A percentile compares a stretch with the other conserved stretches of the same genome.
Evolutionary conservation across 37 sponge, comb jelly and placozoan species (phyloP).

Genomic region (Hexactinellida sp.): DNA sequence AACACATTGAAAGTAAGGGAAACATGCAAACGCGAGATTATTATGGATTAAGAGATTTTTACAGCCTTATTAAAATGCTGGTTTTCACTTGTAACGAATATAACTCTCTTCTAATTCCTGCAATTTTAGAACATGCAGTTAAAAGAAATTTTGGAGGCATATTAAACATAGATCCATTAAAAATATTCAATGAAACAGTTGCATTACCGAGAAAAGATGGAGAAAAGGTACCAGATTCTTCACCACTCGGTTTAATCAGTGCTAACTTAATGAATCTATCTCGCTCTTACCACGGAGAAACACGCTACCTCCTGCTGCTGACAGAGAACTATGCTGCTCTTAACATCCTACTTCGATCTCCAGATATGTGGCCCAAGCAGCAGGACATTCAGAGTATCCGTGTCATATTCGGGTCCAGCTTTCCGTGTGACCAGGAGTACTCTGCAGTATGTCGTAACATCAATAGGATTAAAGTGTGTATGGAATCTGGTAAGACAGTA

Average conservation of each 20-base stretch:
- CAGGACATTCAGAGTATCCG: background rate
- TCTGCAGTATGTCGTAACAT: conserved; percentile 85
- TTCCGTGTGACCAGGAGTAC: conserved; percentile 85
- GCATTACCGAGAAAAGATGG: background rate
- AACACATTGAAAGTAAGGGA: background rate
- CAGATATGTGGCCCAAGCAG: conserved; percentile 17
- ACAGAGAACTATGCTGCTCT: conserved; percentile 87
- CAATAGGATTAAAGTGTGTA: conserved; percentile 85
- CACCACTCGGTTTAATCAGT: background rate
- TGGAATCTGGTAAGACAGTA: conserved; percentile 75
- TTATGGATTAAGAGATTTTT: conserved; percentile 42
- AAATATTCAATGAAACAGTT: conserved; percentile 12
- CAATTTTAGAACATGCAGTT: conserved; percentile 18
- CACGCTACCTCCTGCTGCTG: conserved; percentile 74
- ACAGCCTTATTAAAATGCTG: conserved; percentile 28
- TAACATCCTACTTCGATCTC: conserved; percentile 46
- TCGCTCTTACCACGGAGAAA: conserved; percentile 40
- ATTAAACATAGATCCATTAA: conserved; percentile 25
- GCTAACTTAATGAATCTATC: background rate
- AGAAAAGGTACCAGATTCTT: background rate
- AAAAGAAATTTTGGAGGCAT: conserved; percentile 24
- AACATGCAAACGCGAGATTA: background rate
- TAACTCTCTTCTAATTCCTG: background rate
- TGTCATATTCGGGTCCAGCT: conserved; percentile 46
- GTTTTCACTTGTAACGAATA: background rate